Percentiles rank a stretch among this genome's conserved stretches.
These are phyloP conservation scores for Acrobasis consociella DNA, from an alignment of 2,888 invertebrate species.

Conservation along the genomic window DNA sequence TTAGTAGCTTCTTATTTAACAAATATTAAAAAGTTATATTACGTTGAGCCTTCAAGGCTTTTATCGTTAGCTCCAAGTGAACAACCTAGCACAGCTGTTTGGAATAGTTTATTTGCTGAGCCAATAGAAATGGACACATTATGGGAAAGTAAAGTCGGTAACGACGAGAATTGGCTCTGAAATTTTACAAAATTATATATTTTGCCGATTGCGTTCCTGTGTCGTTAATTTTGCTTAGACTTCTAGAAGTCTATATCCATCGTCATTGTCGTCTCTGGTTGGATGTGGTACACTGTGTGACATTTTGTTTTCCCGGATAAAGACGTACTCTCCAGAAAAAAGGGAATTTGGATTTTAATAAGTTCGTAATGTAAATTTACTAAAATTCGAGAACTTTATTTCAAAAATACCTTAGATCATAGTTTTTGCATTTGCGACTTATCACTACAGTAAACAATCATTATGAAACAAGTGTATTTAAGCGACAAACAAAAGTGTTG, in stretches of 20 bases:
- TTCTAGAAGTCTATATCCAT: constrained; percentile 66
- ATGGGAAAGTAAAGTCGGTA: constrained; percentile 54
- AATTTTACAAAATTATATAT: constrained; percentile 40
- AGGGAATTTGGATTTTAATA: background rate
- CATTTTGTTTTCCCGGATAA: background rate
- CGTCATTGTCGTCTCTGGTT: constrained; percentile 60
- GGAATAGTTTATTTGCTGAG: constrained; percentile 57
- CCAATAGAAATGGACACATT: constrained; percentile 57
- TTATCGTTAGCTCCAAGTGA: constrained; percentile 47
- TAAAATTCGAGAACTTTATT: background rate
- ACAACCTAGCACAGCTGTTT: constrained; percentile 41
- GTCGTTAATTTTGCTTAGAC: constrained; percentile 64
- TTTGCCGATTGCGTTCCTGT: constrained; percentile 63
- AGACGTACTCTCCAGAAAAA: too few relatives aligned
- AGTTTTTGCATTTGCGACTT: background rate
- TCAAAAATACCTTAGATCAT: background rate
- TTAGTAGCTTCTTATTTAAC: constrained; percentile 38
- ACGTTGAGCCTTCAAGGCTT: constrained; percentile 45
- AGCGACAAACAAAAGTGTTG: constrained; percentile 39
- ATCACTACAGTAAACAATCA: background rate
- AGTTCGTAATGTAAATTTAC: constrained; percentile 1
- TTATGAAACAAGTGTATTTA: constrained; percentile 1
- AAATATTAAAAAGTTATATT: constrained; percentile 35
- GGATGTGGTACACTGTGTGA: constrained; percentile 47
- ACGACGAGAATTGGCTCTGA: constrained; percentile 45